Conservation (phyloP, 2,113 vertebrate genomes). For the Orientallactaga bullata region DNA sequence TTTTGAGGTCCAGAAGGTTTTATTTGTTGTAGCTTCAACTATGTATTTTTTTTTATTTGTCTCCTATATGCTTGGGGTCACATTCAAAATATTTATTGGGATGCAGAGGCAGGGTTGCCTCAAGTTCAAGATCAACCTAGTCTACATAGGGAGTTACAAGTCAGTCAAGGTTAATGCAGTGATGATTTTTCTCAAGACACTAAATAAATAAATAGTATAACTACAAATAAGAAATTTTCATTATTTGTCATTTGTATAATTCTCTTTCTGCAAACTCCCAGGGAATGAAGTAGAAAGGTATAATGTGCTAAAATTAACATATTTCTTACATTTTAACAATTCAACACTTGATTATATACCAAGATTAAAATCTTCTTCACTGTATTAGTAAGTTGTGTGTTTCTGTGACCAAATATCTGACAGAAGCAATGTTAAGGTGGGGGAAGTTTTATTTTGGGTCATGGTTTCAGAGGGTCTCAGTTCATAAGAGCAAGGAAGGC, state of each 20-base stretch:
- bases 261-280: neutral
- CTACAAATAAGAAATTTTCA: neutral
- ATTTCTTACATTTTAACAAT: conserved; percentile 23
- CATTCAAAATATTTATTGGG: neutral
- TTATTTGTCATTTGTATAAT: neutral
- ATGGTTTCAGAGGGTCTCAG: neutral
- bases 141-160: neutral
- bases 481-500: neutral
- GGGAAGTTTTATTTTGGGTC: neutral
- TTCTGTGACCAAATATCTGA: neutral
- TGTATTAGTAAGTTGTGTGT: neutral
- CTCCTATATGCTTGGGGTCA: neutral
- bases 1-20: neutral
- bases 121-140: neutral
- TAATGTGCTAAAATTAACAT: neutral
- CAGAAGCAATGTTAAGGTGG: neutral
- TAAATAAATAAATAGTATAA: neutral
- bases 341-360: conserved; percentile 14
- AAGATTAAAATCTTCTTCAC: neutral
- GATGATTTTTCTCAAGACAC: neutral
- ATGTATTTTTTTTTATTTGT: neutral
- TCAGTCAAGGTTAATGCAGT: neutral
- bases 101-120: neutral
- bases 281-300: neutral
- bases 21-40: neutral